These are phyloP conservation scores for Parnassius apollo DNA, from an alignment of 2,888 invertebrate species.

Conservation along the genomic window DNA sequence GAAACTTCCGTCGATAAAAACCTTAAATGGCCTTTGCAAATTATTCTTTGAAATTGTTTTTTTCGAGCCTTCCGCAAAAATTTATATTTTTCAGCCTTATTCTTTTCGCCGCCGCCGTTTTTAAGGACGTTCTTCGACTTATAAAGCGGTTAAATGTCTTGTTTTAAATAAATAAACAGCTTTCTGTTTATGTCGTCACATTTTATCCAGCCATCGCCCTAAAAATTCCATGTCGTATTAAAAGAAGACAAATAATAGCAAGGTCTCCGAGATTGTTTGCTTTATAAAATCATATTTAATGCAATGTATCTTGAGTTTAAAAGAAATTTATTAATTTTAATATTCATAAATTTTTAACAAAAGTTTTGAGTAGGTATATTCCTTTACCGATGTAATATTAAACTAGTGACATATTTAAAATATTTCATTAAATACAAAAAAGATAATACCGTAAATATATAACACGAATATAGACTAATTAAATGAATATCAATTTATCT, in stretches of 20 bases:
- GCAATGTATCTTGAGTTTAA: slow-evolving; percentile 11
- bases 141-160: slow-evolving; percentile 61
- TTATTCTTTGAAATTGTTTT: slow-evolving; percentile 68
- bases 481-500: too few species aligned
- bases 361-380: too few species aligned
- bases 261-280: slow-evolving; percentile 29
- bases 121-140: slow-evolving; percentile 61
- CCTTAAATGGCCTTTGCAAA: slow-evolving; percentile 71
- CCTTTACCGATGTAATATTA: too few species aligned
- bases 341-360: too few species aligned
- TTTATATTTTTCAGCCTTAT: slow-evolving; percentile 51
- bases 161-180: slow-evolving; percentile 63
- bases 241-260: slow-evolving; percentile 32
- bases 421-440: too few species aligned
- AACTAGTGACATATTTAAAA: too few species aligned
- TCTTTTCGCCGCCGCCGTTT: slow-evolving; percentile 46
- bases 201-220: slow-evolving; percentile 36
- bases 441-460: too few species aligned
- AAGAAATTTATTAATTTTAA: too few species aligned
- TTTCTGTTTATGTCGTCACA: slow-evolving; percentile 43
- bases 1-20: slow-evolving; percentile 73
- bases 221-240: slow-evolving; percentile 29
- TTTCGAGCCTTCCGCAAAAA: slow-evolving; percentile 55
- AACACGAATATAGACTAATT: too few species aligned
- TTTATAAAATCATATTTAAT: slow-evolving; percentile 22